Evolutionary conservation across 2,113 vertebrate species (phyloP).

Genomic region (Isurus oxyrinchus): DNA sequence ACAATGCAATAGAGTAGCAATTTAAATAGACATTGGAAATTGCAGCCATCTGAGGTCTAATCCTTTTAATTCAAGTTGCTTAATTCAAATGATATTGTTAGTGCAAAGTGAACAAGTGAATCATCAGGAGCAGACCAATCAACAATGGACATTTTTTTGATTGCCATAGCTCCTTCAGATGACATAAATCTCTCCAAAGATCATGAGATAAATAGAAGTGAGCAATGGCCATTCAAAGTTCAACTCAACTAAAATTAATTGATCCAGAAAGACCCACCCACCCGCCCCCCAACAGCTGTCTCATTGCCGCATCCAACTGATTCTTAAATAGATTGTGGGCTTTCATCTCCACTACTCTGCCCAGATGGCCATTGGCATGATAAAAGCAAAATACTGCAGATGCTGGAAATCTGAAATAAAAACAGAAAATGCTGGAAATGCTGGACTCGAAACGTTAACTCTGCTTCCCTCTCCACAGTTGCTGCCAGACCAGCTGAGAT

Average conservation of each 20-base stretch:
- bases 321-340: not conserved
- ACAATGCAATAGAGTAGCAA: not conserved
- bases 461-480: too few relatives aligned
- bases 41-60: not conserved
- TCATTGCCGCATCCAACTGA: not conserved
- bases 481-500: too few relatives aligned
- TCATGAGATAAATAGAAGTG: not conserved
- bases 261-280: not conserved
- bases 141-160: not conserved
- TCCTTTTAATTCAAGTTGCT: not conserved
- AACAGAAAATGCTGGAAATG: too few relatives aligned
- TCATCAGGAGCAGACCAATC: not conserved
- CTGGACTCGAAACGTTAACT: too few relatives aligned
- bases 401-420: too few relatives aligned
- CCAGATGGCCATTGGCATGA: not conserved
- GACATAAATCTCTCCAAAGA: not conserved
- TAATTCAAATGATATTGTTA: not conserved
- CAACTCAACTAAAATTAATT: not conserved
- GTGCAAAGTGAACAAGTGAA: not conserved
- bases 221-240: not conserved
- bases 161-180: not conserved
- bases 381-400: too few relatives aligned
- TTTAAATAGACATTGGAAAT: constrained; percentile 8
- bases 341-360: not conserved
- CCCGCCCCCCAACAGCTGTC: not conserved